phyloP scores from a whole-genome alignment of 2,888 invertebrate species.

The Lathronympha strigana region DNA sequence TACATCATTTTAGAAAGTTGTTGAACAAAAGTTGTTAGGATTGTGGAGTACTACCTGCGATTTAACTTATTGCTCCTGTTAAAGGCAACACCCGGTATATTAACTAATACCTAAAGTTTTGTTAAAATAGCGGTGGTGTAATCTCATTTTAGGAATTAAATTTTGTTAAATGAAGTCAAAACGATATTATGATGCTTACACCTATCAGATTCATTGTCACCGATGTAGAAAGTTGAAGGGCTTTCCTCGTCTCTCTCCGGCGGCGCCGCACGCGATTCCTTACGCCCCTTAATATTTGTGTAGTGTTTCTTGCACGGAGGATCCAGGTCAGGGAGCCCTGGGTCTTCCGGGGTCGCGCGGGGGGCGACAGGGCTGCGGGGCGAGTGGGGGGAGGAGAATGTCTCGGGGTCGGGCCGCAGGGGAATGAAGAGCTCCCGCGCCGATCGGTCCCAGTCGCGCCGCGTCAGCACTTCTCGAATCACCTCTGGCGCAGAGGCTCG shows the following conservation, averaged over 20 bases:
- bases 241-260: slow-evolving; percentile 68
- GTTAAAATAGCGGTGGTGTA: too few species aligned
- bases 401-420: slow-evolving; percentile 56
- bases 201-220: slow-evolving; percentile 48
- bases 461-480: slow-evolving; percentile 72
- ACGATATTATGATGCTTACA: too few species aligned
- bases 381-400: slow-evolving; percentile 17
- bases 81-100: too few species aligned
- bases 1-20: too few species aligned
- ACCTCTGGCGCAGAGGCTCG: slow-evolving; percentile 72
- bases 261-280: slow-evolving; percentile 55
- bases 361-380: slow-evolving; percentile 21
- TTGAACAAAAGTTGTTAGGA: too few species aligned
- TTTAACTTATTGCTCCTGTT: too few species aligned
- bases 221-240: slow-evolving; percentile 65
- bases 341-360: slow-evolving; percentile 49
- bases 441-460: slow-evolving; percentile 77
- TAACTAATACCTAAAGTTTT: too few species aligned
- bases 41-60: too few species aligned
- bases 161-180: too few species aligned
- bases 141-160: too few species aligned
- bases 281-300: slow-evolving; percentile 72
- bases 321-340: not conserved
- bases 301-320: slow-evolving; percentile 70
- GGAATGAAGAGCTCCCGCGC: slow-evolving; percentile 71